Evolutionary conservation across 2,113 vertebrate genomes (phyloP), one percentile per base, ranked within the genome.

Genomic region (Pachycephala philippinensis): DNA sequence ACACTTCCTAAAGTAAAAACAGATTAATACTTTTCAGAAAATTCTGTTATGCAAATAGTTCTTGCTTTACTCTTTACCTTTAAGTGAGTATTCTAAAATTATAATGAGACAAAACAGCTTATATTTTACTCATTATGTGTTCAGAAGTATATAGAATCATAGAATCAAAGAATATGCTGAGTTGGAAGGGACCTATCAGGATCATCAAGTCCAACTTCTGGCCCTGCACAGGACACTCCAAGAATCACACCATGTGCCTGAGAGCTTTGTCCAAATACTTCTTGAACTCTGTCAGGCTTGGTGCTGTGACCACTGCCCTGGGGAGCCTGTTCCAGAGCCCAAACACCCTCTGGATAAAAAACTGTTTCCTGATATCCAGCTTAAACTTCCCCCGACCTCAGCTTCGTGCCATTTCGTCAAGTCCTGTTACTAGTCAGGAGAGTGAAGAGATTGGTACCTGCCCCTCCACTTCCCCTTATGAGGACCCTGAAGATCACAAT

Each of bases 401-500:
- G 2, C 23, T 44, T 74, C 37, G 39, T 0, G 1, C 1, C 5
- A 9, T 66, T 59, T 59, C 19, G 15, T 65, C 10, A 33, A 15
- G 19, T 24, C 18, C 15, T 14, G 6, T 37, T 28, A 27, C 13
- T 24, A 26, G 10, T 57, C 37, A 44, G 3, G 7, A 57, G n/a
- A 50, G 15, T 13, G 30, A 23, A 24, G 37, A 65, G 22, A 59
- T 37, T 10, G 6, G 10, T 24, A 11, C 22, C 44, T 39, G 2
- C 23, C 6, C 22, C 37, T 59, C 18, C 45, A 4, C 22, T 57
- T 44, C 10, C 18, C 28, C 15, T 44, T 7, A 3, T 24, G 33
- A 14, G 2, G 10, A 33, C 13, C 10, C 16, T 44, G 42, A 50
- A 50, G 37, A 15, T 4, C 0, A 0, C 18, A 44, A 2, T 28